Evolutionary conservation across 2,113 vertebrate genomes (phyloP).

Genomic region (Beaufortia kweichowensis): DNA sequence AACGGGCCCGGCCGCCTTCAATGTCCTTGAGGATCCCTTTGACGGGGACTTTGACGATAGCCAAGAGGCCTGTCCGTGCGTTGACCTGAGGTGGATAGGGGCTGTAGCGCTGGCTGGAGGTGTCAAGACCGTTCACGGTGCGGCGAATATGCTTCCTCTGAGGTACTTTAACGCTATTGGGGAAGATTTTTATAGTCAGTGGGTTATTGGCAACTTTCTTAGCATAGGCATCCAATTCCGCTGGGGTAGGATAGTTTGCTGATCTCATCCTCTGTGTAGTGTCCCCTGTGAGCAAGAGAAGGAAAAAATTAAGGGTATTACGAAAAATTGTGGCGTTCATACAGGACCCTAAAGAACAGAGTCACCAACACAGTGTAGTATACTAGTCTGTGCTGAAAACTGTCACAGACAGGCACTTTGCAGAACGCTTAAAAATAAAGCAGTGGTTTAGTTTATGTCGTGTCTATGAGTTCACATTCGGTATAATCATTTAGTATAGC

Average conservation of each 20-base stretch:
- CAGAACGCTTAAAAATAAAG: too few relatives aligned
- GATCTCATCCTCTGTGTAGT: constrained; percentile 99
- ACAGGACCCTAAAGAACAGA: background rate
- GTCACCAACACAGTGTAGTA: background rate
- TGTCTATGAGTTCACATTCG: too few relatives aligned
- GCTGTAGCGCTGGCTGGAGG: constrained; percentile 96
- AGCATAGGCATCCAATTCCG: constrained; percentile 99
- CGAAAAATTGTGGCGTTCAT: background rate
- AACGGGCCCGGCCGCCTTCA: constrained; percentile 88
- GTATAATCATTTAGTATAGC: too few relatives aligned
- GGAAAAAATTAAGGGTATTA: constrained; percentile 55
- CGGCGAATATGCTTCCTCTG: constrained; percentile 98
- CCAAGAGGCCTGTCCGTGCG: constrained; percentile 91
- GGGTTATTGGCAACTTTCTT: constrained; percentile 99
- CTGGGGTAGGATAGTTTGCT: constrained; percentile 98
- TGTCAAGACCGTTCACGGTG: constrained; percentile 98
- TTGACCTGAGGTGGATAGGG: constrained; percentile 94
- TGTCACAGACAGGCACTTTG: too few relatives aligned
- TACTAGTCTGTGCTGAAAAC: too few relatives aligned
- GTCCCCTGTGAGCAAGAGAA: constrained; percentile 86
- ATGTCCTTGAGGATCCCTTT: constrained; percentile 95
- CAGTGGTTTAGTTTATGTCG: too few relatives aligned
- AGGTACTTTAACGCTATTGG: constrained; percentile 98
- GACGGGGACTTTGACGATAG: constrained; percentile 89
- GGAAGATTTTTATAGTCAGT: constrained; percentile 99